A percentile compares a stretch with the other conserved stretches of the same genome.
Evolutionary conservation across 2,113 vertebrate species (phyloP).

Genomic region (Oryzias curvinotus): DNA sequence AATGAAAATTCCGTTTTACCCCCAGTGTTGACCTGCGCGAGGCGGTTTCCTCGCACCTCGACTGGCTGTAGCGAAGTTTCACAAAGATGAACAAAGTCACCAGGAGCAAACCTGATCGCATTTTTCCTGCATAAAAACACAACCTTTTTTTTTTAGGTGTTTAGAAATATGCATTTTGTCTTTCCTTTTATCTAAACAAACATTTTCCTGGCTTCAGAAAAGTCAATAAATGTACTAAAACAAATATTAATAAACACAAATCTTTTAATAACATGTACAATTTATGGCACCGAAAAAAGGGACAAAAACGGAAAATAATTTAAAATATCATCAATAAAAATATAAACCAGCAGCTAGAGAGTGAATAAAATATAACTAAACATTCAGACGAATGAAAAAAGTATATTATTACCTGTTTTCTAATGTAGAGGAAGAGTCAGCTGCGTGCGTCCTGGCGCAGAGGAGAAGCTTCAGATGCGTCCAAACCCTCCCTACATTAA

Average conservation of each 20-base stretch:
- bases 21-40: slow-evolving; percentile 59
- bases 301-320: background rate
- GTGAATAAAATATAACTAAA: background rate
- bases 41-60: slow-evolving; percentile 73
- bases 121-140: slow-evolving; percentile 54
- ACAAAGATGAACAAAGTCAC: slow-evolving; percentile 72
- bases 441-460: slow-evolving; percentile 24
- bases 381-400: background rate
- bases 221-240: too few relatives aligned
- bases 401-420: slow-evolving; percentile 51
- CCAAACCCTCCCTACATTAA: slow-evolving; percentile 49
- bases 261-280: too few relatives aligned
- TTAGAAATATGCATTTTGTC: background rate
- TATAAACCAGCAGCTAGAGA: too few relatives aligned
- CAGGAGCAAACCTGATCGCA: slow-evolving; percentile 73
- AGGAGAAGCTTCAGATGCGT: slow-evolving; percentile 18
- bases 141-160: background rate
- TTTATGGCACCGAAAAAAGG: background rate
- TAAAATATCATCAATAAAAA: background rate
- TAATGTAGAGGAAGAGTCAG: slow-evolving; percentile 17
- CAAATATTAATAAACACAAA: too few relatives aligned
- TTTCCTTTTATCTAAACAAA: too few relatives aligned
- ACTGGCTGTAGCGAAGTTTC: slow-evolving; percentile 70
- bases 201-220: too few relatives aligned
- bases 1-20: slow-evolving; percentile 36